These are phyloP conservation scores for Rana temporaria DNA, from an alignment of 2,113 vertebrate species.

Conservation along the genomic window DNA sequence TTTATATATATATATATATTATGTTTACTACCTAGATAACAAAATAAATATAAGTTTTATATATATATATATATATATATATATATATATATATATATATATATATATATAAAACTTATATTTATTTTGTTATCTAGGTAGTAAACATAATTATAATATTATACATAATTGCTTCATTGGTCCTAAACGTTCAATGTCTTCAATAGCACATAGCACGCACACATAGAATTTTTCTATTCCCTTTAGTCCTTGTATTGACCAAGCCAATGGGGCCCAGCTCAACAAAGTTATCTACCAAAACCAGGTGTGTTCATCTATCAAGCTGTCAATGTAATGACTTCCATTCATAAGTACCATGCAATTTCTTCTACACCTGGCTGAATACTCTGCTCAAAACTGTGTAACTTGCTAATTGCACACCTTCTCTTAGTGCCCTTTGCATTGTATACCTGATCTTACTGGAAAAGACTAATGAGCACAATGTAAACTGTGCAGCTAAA, in stretches of 20 bases:
- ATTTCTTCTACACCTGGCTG: conserved; percentile 79
- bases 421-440: conserved; percentile 62
- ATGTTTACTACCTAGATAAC: too few species aligned
- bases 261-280: conserved; percentile 75
- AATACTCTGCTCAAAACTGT: conserved; percentile 66
- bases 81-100: too few species aligned
- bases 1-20: too few species aligned
- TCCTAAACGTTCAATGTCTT: too few species aligned
- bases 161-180: too few species aligned
- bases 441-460: conserved; percentile 15
- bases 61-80: too few species aligned
- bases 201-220: too few species aligned
- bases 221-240: neutral
- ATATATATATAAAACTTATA: too few species aligned
- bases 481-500: conserved; percentile 43
- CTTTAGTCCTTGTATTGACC: conserved; percentile 71
- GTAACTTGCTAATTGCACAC: conserved; percentile 70
- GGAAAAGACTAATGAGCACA: conserved; percentile 61
- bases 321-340: conserved; percentile 86
- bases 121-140: too few species aligned
- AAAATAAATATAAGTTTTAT: too few species aligned
- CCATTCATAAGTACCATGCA: conserved; percentile 84
- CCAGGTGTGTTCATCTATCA: conserved; percentile 76
- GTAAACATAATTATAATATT: too few species aligned
- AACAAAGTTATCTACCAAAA: conserved; percentile 68